Percentiles rank a stretch among this genome's conserved stretches.
These are phyloP conservation scores for Achlya flavicornis DNA, from an alignment of 2,888 invertebrate genomes.

Conservation along the genomic window DNA sequence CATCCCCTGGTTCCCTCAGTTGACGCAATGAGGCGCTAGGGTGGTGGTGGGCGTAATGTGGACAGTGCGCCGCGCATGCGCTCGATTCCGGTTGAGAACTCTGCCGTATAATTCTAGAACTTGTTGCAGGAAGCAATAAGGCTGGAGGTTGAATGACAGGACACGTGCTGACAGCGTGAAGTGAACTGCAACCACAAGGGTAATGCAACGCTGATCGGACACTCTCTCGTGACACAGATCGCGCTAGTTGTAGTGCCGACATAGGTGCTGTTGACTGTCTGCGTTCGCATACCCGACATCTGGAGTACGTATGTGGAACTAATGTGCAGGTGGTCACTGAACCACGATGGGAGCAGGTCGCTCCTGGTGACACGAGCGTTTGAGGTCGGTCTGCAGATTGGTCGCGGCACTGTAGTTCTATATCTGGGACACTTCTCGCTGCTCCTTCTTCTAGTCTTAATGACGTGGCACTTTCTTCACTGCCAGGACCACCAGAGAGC, in stretches of 20 bases:
- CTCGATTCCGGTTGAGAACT: constrained; percentile 93
- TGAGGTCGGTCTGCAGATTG: constrained; percentile 80
- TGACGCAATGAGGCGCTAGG: constrained; percentile 94
- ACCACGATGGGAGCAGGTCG: constrained; percentile 84
- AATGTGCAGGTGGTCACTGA: constrained; percentile 87
- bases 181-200: constrained; percentile 83
- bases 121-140: constrained; percentile 88
- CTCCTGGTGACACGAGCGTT: constrained; percentile 81
- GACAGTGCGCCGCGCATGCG: constrained; percentile 86
- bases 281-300: constrained; percentile 88
- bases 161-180: constrained; percentile 85
- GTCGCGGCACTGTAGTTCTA: constrained; percentile 90
- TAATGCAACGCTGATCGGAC: constrained; percentile 89
- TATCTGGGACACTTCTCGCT: constrained; percentile 91
- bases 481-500: constrained; percentile 89
- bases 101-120: constrained; percentile 93
- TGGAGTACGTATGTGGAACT: constrained; percentile 86
- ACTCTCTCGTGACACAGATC: constrained; percentile 93
- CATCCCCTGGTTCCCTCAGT: constrained; percentile 91
- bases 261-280: constrained; percentile 92
- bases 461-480: constrained; percentile 88
- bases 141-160: constrained; percentile 88
- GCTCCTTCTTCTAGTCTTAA: constrained; percentile 86
- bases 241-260: constrained; percentile 89
- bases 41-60: constrained; percentile 86